Percentiles rank a stretch among this genome's conserved stretches.
Evolutionary conservation across 2,113 vertebrate genomes (phyloP).

Genomic region (Ciconia boyciana): DNA sequence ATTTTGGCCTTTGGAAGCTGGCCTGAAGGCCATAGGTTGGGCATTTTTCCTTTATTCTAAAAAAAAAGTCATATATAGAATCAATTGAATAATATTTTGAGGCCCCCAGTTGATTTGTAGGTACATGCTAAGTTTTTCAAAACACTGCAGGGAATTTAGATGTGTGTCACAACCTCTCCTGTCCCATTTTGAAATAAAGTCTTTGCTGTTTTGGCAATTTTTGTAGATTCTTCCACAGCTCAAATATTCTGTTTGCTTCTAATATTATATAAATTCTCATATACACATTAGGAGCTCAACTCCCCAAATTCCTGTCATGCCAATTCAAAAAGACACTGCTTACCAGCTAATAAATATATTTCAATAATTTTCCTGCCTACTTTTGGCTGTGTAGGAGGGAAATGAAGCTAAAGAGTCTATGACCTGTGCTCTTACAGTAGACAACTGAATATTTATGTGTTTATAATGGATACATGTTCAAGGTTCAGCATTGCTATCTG

Average conservation of each 20-base stretch:
- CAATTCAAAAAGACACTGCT: background rate
- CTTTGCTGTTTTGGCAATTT: background rate
- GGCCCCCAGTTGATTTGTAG: background rate
- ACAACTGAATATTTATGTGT: constrained; percentile 42
- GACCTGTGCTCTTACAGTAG: constrained; percentile 26
- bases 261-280: background rate
- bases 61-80: background rate
- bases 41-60: background rate
- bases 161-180: background rate
- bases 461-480: constrained; percentile 20
- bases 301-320: background rate
- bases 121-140: background rate
- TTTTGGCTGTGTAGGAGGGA: constrained; percentile 3
- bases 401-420: constrained; percentile 6
- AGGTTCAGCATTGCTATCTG: constrained; percentile 13
- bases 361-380: background rate
- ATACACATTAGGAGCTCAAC: background rate
- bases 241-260: background rate
- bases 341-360: background rate
- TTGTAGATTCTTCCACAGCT: background rate
- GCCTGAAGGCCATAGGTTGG: background rate
- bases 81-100: background rate
- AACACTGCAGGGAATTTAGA: background rate
- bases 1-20: background rate
- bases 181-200: background rate